Conservation (phyloP, 2,888 invertebrate species). For the Julus scandinavius region DNA sequence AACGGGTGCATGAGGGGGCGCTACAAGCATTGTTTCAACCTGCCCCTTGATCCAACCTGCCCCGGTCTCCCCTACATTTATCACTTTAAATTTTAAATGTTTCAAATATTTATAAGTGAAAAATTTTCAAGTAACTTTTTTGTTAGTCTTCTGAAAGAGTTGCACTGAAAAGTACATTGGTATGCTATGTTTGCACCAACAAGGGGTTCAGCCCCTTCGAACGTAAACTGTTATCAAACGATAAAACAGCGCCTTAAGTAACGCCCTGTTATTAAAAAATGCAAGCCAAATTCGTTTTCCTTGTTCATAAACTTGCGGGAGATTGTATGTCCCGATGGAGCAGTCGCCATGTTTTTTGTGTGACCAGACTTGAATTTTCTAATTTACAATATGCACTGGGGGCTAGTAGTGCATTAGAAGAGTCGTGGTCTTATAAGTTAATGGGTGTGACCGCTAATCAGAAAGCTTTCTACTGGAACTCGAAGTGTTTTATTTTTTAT, state of each 20-base stretch:
- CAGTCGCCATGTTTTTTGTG: constrained; percentile 28
- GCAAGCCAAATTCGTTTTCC: constrained; percentile 34
- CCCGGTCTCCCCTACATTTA: too few species aligned
- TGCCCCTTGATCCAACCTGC: too few species aligned
- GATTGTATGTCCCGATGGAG: neutral
- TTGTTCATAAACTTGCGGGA: constrained; percentile 5
- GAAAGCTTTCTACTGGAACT: neutral
- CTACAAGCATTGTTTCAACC: too few species aligned
- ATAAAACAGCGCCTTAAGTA: neutral
- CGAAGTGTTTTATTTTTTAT: neutral
- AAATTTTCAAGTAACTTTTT: neutral
- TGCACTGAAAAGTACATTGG: neutral
- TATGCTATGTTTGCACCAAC: neutral
- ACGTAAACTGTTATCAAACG: constrained; percentile 34
- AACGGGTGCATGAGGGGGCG: too few species aligned
- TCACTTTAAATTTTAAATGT: too few species aligned
- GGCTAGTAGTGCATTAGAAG: constrained; percentile 24
- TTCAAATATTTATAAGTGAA: neutral
- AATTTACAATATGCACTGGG: constrained; percentile 16
- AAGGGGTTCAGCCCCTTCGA: neutral
- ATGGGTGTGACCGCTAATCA: constrained; percentile 24
- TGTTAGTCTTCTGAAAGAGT: neutral
- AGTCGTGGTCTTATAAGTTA: neutral
- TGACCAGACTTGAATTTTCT: constrained; percentile 3
- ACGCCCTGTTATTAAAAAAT: constrained; percentile 38